Evolutionary conservation across 2,888 invertebrate genomes (phyloP).

Genomic region (Magallana nippona): DNA sequence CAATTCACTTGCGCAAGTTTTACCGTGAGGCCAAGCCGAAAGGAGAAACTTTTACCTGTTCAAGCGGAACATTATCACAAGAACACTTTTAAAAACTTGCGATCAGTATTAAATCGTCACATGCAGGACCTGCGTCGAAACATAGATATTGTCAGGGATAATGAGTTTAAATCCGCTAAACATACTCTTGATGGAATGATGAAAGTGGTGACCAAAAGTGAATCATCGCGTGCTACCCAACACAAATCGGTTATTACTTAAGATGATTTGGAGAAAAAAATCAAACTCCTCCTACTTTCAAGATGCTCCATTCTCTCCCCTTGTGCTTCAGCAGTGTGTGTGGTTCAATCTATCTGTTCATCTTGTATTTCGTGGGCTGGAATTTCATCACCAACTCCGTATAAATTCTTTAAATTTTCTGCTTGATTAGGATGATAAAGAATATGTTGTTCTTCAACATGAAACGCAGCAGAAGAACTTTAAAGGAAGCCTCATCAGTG

Average conservation of each 20-base stretch:
- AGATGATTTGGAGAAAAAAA: conserved; percentile 23
- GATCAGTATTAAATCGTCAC: conserved; percentile 40
- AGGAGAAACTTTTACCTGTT: too few species aligned
- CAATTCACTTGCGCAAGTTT: too few species aligned
- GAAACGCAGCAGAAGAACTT: neutral
- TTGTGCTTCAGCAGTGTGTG: conserved; percentile 26
- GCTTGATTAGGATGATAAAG: neutral
- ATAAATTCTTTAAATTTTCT: neutral
- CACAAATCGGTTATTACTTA: conserved; percentile 25
- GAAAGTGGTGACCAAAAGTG: conserved; percentile 4
- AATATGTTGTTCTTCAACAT: neutral
- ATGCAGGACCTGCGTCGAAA: conserved; percentile 27
- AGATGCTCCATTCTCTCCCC: neutral
- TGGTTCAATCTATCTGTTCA: conserved; percentile 2
- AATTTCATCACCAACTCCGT: neutral
- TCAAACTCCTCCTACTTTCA: neutral
- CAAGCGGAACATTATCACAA: too few species aligned
- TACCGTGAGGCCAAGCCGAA: too few species aligned
- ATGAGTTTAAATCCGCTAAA: conserved; percentile 36
- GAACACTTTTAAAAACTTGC: too few species aligned
- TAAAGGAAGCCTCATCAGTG: neutral
- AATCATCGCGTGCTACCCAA: neutral
- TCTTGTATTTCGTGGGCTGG: neutral
- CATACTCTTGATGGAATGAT: conserved; percentile 39
- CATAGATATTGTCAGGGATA: conserved; percentile 39